Evolutionary conservation across 1,140 invertebrate genomes (phyloP).

Genomic region (Lerema accius): DNA sequence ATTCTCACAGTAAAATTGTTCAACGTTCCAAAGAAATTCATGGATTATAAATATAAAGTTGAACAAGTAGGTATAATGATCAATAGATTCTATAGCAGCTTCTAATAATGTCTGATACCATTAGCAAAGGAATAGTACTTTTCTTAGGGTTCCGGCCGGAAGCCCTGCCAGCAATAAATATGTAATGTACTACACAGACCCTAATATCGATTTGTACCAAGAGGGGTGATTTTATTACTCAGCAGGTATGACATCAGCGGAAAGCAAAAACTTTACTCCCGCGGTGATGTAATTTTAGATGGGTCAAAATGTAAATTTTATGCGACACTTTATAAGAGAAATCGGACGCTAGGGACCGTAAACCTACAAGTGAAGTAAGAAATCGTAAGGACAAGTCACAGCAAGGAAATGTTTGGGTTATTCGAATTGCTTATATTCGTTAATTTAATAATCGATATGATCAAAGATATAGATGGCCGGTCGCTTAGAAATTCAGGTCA

Average conservation of each 20-base stretch:
- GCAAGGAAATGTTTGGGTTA: not conserved
- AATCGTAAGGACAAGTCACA: not conserved
- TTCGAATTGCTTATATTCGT: not conserved
- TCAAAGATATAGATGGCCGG: not conserved
- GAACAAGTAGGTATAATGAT: too few relatives aligned
- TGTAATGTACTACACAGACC: slow-evolving; percentile 66
- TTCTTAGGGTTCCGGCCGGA: slow-evolving; percentile 47
- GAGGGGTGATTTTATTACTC: slow-evolving; percentile 63
- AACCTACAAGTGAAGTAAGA: not conserved
- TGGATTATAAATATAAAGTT: too few relatives aligned
- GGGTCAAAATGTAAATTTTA: slow-evolving; percentile 35
- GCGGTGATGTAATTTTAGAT: slow-evolving; percentile 32
- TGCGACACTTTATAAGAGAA: slow-evolving; percentile 12
- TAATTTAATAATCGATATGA: not conserved
- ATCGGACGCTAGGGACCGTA: slow-evolving; percentile 6
- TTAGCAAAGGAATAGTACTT: too few relatives aligned
- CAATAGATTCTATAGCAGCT: too few relatives aligned
- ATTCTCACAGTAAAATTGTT: too few relatives aligned
- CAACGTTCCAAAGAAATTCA: too few relatives aligned
- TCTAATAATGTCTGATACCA: too few relatives aligned
- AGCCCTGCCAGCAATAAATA: slow-evolving; percentile 70
- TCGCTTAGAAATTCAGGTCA: too few relatives aligned
- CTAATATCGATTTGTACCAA: slow-evolving; percentile 61
- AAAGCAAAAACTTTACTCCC: slow-evolving; percentile 39
- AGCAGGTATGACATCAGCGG: slow-evolving; percentile 66